Percentiles rank a stretch among this genome's conserved stretches.
Conservation (phyloP, 1,140 invertebrate genomes). For the Lepidostoma basale region DNA sequence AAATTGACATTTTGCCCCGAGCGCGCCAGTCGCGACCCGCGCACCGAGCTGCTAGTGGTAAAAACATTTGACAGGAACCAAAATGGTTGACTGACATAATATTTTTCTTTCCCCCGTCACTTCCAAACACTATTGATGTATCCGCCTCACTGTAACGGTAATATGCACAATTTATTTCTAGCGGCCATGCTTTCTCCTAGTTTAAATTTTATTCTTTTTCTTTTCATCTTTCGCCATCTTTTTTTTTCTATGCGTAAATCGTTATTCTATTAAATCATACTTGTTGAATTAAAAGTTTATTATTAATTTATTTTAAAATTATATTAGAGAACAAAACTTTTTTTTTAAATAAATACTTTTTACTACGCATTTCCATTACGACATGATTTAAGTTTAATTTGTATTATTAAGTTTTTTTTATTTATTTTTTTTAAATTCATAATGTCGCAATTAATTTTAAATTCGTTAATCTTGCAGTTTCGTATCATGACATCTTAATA, state of each 20-base stretch:
- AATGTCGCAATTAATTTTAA: no score
- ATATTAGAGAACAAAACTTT: no score
- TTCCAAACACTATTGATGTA: constrained; percentile 17
- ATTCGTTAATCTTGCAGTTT: no score
- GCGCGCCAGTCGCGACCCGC: background rate
- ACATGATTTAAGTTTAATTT: no score
- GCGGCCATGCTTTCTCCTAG: constrained; percentile 7
- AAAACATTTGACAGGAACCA: background rate
- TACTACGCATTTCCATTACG: no score
- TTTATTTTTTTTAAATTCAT: no score
- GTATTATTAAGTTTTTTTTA: no score
- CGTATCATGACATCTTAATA: no score
- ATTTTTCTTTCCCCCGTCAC: background rate
- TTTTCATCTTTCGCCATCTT: background rate
- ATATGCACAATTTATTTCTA: constrained; percentile 24
- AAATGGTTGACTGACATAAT: constrained; percentile 12
- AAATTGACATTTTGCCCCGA: constrained; percentile 13
- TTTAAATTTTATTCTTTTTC: background rate
- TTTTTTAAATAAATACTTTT: no score
- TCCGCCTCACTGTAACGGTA: constrained; percentile 19
- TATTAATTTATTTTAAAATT: no score
- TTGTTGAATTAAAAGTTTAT: no score
- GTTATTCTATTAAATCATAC: no score
- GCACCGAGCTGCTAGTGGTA: background rate
- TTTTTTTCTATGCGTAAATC: background rate